These are phyloP conservation scores for Baryphthengus martii DNA, from an alignment of 2,113 vertebrate genomes.

Conservation along the genomic window DNA sequence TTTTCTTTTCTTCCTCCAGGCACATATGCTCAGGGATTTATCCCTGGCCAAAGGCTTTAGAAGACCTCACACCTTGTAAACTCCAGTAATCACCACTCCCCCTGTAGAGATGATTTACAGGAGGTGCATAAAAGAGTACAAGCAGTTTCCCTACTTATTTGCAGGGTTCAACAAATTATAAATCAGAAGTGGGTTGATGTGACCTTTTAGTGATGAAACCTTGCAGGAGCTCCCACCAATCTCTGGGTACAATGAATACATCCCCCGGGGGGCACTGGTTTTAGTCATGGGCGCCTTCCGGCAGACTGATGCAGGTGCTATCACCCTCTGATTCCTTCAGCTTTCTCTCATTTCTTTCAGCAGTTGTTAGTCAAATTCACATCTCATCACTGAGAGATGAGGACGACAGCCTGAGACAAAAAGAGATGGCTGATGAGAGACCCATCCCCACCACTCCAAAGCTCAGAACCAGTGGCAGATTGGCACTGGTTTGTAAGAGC, in stretches of 20 bases:
- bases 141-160: not conserved
- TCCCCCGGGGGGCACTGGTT: not conserved
- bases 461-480: not conserved
- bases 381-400: not conserved
- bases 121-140: not conserved
- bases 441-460: not conserved
- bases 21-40: not conserved
- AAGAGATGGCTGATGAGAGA: not conserved
- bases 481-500: not conserved
- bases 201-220: not conserved
- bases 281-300: not conserved
- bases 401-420: not conserved
- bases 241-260: not conserved
- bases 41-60: not conserved
- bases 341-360: slow-evolving; percentile 8
- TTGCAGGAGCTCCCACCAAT: not conserved
- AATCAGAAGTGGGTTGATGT: not conserved
- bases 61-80: not conserved
- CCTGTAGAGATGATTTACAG: not conserved
- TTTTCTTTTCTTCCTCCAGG: not conserved
- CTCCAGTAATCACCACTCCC: not conserved
- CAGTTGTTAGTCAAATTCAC: not conserved
- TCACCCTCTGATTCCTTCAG: not conserved
- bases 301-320: not conserved
- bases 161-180: not conserved